phyloP scores from a whole-genome alignment of 2,797 vertebrate species.

The Natrix natrix region DNA sequence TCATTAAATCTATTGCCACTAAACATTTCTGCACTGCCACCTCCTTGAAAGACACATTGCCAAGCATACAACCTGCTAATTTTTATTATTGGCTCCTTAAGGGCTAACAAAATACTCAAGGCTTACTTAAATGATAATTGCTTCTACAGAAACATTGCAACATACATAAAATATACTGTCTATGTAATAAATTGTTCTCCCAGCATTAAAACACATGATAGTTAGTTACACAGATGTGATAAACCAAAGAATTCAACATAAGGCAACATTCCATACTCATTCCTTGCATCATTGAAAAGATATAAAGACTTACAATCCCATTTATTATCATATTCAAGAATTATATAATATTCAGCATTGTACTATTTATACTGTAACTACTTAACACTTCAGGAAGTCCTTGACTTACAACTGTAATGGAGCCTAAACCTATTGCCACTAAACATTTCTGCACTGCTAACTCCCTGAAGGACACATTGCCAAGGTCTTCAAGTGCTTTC shows the following conservation, averaged over 20 bases:
- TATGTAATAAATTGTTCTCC: constrained; percentile 45
- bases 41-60: neutral
- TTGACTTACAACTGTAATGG: neutral
- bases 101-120: constrained; percentile 63
- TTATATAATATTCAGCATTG: constrained; percentile 18
- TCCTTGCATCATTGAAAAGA: constrained; percentile 46
- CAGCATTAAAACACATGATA: constrained; percentile 44
- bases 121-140: constrained; percentile 63
- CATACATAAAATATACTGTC: constrained; percentile 24
- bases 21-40: neutral
- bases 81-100: constrained; percentile 53
- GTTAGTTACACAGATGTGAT: constrained; percentile 30
- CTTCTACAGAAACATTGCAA: constrained; percentile 56
- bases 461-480: too few relatives aligned
- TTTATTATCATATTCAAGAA: neutral
- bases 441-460: too few relatives aligned
- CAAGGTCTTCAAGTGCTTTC: neutral
- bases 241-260: constrained; percentile 3
- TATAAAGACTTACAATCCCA: constrained; percentile 20
- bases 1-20: neutral
- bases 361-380: constrained; percentile 27
- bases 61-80: neutral
- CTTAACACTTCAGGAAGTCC: neutral
- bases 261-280: constrained; percentile 25
- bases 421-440: neutral